Evolutionary conservation across 1,140 invertebrate genomes (phyloP).

Genomic region (Drosophila mauritiana): DNA sequence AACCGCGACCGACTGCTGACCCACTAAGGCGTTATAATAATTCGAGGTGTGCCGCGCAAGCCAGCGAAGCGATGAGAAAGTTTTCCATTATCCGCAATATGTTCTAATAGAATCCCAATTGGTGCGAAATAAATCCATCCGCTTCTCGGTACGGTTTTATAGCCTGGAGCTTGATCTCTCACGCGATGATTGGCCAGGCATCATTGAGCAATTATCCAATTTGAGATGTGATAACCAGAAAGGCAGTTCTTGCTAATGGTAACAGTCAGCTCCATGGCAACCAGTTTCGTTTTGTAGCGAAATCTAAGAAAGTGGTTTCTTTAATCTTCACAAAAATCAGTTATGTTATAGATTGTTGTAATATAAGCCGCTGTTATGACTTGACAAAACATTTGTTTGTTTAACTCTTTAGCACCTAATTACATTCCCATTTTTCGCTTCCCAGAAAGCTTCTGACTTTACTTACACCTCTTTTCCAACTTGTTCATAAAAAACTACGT

Average conservation of each 20-base stretch:
- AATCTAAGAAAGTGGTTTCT: neutral
- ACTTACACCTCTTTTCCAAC: neutral
- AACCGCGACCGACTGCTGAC: constrained; percentile 46
- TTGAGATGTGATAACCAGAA: constrained; percentile 23
- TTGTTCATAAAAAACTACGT: neutral
- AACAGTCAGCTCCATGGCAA: neutral
- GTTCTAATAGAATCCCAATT: constrained; percentile 59
- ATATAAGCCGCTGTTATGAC: neutral
- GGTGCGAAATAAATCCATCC: constrained; percentile 43
- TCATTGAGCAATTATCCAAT: constrained; percentile 25
- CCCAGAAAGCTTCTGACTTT: constrained; percentile 2
- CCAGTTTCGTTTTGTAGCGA: neutral
- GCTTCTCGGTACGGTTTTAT: constrained; percentile 15
- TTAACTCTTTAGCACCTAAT: neutral
- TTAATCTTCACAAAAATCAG: neutral
- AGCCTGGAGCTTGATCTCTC: neutral
- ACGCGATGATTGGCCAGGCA: constrained; percentile 1
- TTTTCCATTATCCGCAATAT: constrained; percentile 40
- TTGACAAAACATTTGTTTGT: neutral
- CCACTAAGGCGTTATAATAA: constrained; percentile 34
- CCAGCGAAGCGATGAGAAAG: constrained; percentile 47
- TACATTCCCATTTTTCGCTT: neutral
- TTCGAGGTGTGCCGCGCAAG: constrained; percentile 18
- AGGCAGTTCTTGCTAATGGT: neutral
- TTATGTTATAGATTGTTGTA: no score